Evolutionary conservation across 2,888 invertebrate genomes (phyloP), one percentile per base, ranked within the genome.

Genomic region (Atherix ibis): DNA sequence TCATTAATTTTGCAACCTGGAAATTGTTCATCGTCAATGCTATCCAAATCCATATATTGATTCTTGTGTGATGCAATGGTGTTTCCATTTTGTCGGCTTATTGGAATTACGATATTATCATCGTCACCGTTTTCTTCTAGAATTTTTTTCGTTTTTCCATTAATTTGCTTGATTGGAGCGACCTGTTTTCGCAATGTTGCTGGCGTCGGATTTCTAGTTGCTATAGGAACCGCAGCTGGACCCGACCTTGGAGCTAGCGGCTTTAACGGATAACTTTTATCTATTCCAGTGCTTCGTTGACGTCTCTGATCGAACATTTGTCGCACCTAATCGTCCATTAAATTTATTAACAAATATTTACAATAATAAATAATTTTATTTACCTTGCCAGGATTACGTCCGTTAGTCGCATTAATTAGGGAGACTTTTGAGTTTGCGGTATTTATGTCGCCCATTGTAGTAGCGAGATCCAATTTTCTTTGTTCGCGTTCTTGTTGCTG

Each of bases 261-360:
- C 49, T 82, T 78, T 2, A 85, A 63, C 0, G 82, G 84, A 57
- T 83, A 78, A 51, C 83, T 82, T 47, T 78, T 76, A 59, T 85
- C 84, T 43, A 82, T 76, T 22, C 82, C 82, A 3, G 72, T 74
- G 37, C 68, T 68, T 45, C 78, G 78, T 14, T 65, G 64, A 25
- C 82, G 70, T 17, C 82, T 70, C 53, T 84, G 84, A 50, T 84
- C 81, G 50, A 85, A 85, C 78, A 85, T 78, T 63, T 84, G 84
- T 10, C 85, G 73, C 18, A 84, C 83, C 74, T 77, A 51, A 4
- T n/a, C n/a, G n/a, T n/a, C n/a, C n/a, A n/a, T n/a, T n/a, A n/a
- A n/a, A n/a, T n/a, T n/a, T n/a, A n/a, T n/a, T n/a, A n/a, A n/a
- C n/a, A n/a, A n/a, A n/a, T n/a, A n/a, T n/a, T n/a, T n/a, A 35